Evolutionary conservation across 2,888 invertebrate species (phyloP).

Genomic region (Fabriciana adippe): DNA sequence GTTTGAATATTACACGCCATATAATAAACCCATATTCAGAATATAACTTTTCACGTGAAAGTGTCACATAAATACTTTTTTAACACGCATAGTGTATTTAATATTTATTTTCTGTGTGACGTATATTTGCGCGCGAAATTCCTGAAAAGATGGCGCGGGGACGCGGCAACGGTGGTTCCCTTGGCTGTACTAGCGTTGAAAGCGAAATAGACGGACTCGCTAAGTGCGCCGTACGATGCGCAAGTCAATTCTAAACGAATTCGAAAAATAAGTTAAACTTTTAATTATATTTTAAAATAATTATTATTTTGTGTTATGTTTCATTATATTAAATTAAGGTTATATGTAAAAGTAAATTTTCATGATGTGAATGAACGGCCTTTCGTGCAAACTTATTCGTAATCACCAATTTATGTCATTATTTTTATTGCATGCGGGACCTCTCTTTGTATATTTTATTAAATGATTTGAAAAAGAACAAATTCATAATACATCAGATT

Average conservation of each 20-base stretch:
- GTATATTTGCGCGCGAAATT: conserved; percentile 72
- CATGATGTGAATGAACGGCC: no score
- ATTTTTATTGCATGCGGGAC: no score
- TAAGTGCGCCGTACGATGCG: conserved; percentile 68
- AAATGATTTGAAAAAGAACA: no score
- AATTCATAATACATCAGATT: no score
- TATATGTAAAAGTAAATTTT: no score
- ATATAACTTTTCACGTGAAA: conserved; percentile 12
- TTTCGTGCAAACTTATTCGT: no score
- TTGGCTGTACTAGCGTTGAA: conserved; percentile 59
- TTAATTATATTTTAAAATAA: conserved; percentile 1
- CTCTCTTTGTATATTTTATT: no score
- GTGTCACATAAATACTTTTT: conserved; percentile 36
- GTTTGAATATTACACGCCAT: conserved; percentile 24
- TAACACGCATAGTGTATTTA: conserved; percentile 40
- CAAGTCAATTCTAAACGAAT: conserved; percentile 45
- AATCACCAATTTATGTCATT: no score
- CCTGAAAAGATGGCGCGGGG: conserved; percentile 49
- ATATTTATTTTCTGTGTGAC: conserved; percentile 44
- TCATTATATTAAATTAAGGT: no score
- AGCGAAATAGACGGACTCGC: conserved; percentile 51
- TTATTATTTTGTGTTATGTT: not conserved
- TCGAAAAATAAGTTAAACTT: conserved; percentile 8
- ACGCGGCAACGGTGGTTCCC: conserved; percentile 59
- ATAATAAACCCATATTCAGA: conserved; percentile 32